These are phyloP conservation scores for Eupeodes corollae DNA, from an alignment of 1,140 invertebrate species.

Conservation along the genomic window DNA sequence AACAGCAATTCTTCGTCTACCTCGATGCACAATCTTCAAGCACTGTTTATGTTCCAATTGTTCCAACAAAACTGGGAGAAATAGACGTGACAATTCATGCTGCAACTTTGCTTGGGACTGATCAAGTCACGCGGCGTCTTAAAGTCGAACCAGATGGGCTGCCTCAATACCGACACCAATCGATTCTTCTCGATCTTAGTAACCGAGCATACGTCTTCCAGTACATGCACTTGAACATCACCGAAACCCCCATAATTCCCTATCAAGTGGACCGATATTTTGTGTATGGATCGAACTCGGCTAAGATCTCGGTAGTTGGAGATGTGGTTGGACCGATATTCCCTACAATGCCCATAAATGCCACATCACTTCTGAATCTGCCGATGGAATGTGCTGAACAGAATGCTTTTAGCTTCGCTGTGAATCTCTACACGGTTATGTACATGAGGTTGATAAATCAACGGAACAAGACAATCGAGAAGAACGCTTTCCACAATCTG, in stretches of 20 bases:
- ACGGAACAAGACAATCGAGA: conserved; percentile 59
- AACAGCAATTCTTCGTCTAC: conserved; percentile 90
- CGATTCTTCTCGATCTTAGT: conserved; percentile 80
- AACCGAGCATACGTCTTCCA: conserved; percentile 86
- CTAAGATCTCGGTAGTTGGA: conserved; percentile 77
- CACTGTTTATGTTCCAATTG: conserved; percentile 81
- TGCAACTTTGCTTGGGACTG: conserved; percentile 71
- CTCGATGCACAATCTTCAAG: conserved; percentile 65
- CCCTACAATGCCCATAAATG: conserved; percentile 82
- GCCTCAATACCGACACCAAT: conserved; percentile 83
- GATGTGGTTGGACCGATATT: conserved; percentile 93
- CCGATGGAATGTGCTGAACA: conserved; percentile 89
- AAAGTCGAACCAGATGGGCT: conserved; percentile 85
- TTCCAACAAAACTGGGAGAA: conserved; percentile 67
- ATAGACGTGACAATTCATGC: conserved; percentile 74
- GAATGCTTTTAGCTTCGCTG: conserved; percentile 91
- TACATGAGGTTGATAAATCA: conserved; percentile 87
- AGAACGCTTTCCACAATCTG: conserved; percentile 72
- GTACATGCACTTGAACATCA: conserved; percentile 90
- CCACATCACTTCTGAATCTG: conserved; percentile 63
- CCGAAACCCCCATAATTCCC: conserved; percentile 79
- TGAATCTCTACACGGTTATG: conserved; percentile 79
- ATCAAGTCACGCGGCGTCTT: conserved; percentile 58
- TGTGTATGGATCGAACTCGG: conserved; percentile 86
- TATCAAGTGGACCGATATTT: conserved; percentile 83